Base-by-base conservation (phyloP, 2,113 vertebrate species). In the Hemiscyllium ocellatum region DNA sequence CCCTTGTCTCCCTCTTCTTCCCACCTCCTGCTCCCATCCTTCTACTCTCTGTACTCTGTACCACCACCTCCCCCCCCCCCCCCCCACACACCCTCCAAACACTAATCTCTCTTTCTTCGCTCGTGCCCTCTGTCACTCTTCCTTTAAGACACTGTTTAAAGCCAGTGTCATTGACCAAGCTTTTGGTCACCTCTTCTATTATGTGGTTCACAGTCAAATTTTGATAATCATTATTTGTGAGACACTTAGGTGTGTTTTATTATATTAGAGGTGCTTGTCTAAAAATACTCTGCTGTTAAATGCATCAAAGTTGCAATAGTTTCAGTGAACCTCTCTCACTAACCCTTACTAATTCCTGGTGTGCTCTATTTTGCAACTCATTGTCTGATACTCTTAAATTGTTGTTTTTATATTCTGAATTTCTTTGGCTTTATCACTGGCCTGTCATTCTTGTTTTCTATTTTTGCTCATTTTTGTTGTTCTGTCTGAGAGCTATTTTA, bases 81-180 rank as follows among this genome's bases (percentile, higher is more conserved):
- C 24, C 22, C 4, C 26, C 29, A 26, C 7, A 7, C 26, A 6
- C 0, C 4, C 10, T 26, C 8, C 29, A 0, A 0, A 0, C 26
- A 0, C 26, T 0, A 61, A 5, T 76, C 8, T 76, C 70, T 72
- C 70, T 22, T 7, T 33, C 26, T 33, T 26, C 69, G 5, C 69
- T 76, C 29, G 29, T 29, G 2, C 72, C 2, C 26, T 24, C 70
- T 76, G 26, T 26, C 69, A 24, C 0, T 26, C 70, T 26, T 72
- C 72, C 12, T 76, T 33, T 76, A 70, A 29, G 20, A 70, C 6
- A 7, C 72, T 33, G 29, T 29, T n/a, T 33, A 76, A 76, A 76
- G 29, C 72, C 6, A 33, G 6, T 5, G 5, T 70, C 4, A 6
- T 70, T 70, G 69, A 70, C 69, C 8, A 76, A 33, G 72, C 29